Evolutionary conservation across 2,797 vertebrate species (phyloP).

Genomic region (Arctocebus calabarensis): DNA sequence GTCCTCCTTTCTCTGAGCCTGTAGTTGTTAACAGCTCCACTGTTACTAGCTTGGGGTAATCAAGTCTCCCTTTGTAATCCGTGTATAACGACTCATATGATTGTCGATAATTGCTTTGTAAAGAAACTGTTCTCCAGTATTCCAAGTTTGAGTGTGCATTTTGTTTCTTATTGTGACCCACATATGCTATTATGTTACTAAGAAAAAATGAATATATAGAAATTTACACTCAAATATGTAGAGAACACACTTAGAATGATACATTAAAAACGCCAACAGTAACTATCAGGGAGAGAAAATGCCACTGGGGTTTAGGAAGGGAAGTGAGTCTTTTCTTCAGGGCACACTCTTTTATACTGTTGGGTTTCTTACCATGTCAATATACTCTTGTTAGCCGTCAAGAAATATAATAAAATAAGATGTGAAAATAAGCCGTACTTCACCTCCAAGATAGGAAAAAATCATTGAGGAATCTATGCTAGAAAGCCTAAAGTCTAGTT

Average conservation of each 20-base stretch:
- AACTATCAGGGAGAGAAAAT: neutral
- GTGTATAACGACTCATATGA: neutral
- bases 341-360: neutral
- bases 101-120: constrained; percentile 20
- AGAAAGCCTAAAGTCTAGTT: neutral
- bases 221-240: constrained; percentile 1
- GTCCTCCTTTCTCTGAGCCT: neutral
- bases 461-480: neutral
- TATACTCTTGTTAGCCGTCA: neutral
- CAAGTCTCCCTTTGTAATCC: neutral
- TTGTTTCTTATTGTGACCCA: constrained; percentile 20
- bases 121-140: constrained; percentile 2
- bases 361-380: neutral
- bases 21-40: neutral
- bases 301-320: neutral
- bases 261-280: neutral
- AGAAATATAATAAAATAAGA: constrained; percentile 44
- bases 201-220: neutral
- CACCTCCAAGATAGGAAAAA: neutral
- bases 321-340: neutral
- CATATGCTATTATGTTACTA: neutral
- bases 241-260: neutral
- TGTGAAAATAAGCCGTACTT: constrained; percentile 6
- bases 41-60: too few species aligned
- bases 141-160: neutral